Base-by-base conservation (phyloP, 2,888 invertebrate genomes). In the Chymomyza amoena region DNA sequence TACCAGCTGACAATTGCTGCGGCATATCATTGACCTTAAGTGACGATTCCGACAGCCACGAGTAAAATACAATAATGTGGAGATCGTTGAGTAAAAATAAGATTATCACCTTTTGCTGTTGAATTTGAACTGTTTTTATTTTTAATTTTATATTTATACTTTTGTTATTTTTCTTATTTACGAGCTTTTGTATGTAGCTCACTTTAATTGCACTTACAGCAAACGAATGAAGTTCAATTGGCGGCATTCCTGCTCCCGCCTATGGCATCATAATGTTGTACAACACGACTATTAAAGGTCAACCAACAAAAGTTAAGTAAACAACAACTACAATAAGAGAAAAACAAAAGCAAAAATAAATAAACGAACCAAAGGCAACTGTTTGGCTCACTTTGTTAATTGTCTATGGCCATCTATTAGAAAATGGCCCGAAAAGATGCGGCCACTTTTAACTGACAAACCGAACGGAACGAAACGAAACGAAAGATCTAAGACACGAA, bases 401-500 rank as follows among this genome's bases (percentile, higher is more conserved):
- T 87, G 84, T 78, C 65, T 59, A 36, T 54, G 52, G 51, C 16
- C 68, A 72, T 69, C 69, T 52, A 56, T 69, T 76, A 79, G 69
- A 81, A 73, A 84, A 57, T 73, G 72, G 67, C 68, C 60, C 66
- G 69, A 67, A 71, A 70, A 63, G 66, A 78, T 73, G 79, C 81
- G 70, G 69, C 69, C 15, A 36, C 20, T 18, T 54, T 54, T 13
- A 45, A 45, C 39, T 45, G 39, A 18, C 20, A 16, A 9, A 20
- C 20, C 7, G 16, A 16, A 25, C 25, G 25, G 25, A 25, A 25
- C 25, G 25, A 25, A 25, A 52, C 39, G 57, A 75, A 76, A 36
- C 84, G 76, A 84, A 88, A 81, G 87, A 88, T 66, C 78, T 67
- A 84, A 88, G 78, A 72, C 88, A 84, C 84, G 82, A 84, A 84